Evolutionary conservation across 2,888 invertebrate genomes (phyloP).

Genomic region (Cistogaster globosa): DNA sequence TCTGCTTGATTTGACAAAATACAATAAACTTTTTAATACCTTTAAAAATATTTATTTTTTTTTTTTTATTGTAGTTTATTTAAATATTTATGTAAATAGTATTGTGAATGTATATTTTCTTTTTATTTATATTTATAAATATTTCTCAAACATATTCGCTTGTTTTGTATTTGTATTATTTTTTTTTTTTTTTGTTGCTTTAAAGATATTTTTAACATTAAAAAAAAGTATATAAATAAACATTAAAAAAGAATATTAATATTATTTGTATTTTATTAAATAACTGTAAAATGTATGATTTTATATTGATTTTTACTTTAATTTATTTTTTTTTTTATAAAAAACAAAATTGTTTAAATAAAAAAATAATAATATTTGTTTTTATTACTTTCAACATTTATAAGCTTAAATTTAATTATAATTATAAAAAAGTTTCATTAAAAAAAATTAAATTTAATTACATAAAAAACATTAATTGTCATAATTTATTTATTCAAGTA

Average conservation of each 20-base stretch:
- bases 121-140: constrained; percentile 65
- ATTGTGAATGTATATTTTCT: constrained; percentile 68
- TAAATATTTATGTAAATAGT: constrained; percentile 60
- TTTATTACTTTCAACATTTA: constrained; percentile 62
- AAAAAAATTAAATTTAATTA: constrained; percentile 56
- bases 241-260: constrained; percentile 45
- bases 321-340: constrained; percentile 52
- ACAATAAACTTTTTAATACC: constrained; percentile 32
- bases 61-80: constrained; percentile 29
- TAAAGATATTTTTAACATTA: constrained; percentile 50
- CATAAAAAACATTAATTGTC: constrained; percentile 58
- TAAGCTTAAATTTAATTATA: constrained; percentile 62
- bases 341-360: constrained; percentile 39
- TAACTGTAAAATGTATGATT: constrained; percentile 60
- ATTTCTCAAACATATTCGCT: constrained; percentile 63
- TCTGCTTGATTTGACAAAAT: constrained; percentile 62
- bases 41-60: constrained; percentile 30
- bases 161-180: constrained; percentile 30
- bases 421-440: constrained; percentile 40
- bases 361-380: constrained; percentile 42
- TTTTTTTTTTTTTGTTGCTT: neutral
- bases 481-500: constrained; percentile 40
- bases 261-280: constrained; percentile 58
- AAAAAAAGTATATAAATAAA: constrained; percentile 55
- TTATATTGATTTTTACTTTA: constrained; percentile 49